Evolutionary conservation across 2,888 invertebrate species (phyloP), one percentile per base, ranked within the genome.

Genomic region (Macrophya alboannulata): DNA sequence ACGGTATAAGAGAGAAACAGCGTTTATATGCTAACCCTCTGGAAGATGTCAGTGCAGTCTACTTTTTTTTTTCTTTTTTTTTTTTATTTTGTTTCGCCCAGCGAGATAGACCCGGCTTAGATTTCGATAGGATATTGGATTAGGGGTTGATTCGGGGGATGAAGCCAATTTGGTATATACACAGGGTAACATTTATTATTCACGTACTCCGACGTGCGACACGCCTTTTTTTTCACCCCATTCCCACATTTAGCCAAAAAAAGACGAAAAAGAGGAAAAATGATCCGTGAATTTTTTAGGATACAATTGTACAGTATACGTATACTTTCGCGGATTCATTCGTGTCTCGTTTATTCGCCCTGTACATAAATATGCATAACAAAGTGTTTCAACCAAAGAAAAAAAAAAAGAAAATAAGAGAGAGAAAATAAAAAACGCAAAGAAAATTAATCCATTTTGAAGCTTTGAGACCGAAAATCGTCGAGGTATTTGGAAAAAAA

Each of bases 21-120:
- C 12, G n/a, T 40, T 45, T 68, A 43, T 87, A 88, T n/a, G n/a
- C 89, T 87, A 89, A 88, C 89, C 88, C 86, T 88, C 87, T 87
- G 87, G 86, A 87, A 88, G 87, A 89, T 89, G 89, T 89, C 86
- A 86, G 31, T 31, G 31, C 31, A 31, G 71, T 72, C 82, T 71
- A 48, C 31, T 59, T 51, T 68, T 51, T 17, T 31, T 6, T 45
- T 40, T 10, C n/a, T 10, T 8, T 51, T 9, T 59, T 4, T 9
- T 31, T 1, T 68, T 68, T 21, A 3, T 65, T 21, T 25, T 48
- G 9, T 48, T 48, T 37, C 9, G 9, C 31, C 76, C 76, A 31
- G 65, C 4, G 77, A 25, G 77, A 74, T 48, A 85, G 51, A 71
- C 59, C 59, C 43, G 74, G 51, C 51, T 40, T 37, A 65, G 85